Base-by-base conservation (phyloP, 2,113 vertebrate species). In the Lynx canadensis region DNA sequence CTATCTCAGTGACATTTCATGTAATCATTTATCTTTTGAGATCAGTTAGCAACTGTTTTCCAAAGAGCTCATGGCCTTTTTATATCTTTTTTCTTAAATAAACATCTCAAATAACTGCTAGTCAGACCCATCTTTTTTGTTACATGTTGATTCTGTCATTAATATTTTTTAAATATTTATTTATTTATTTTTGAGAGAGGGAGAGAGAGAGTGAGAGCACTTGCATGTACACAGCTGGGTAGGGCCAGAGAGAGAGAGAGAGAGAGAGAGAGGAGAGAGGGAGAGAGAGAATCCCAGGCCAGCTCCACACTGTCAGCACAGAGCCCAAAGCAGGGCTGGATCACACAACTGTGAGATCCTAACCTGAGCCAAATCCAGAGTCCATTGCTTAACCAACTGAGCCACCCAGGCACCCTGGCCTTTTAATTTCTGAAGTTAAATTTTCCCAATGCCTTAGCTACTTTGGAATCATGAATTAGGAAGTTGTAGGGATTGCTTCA, bases 1-100 rank as follows among this genome's bases (percentile, higher is more conserved):
- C 57, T 82, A 18, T 52, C 11, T 85, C 23, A 52, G 0, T 84
- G n/a, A 10, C 31, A 78, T 76, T 92, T 86, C 41, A 33, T 92
- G 21, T 71, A 33, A 48, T 94, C 38, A 57, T 36, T 66, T 91
- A n/a, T 57, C 23, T 87, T 97, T 95, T 92, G 73, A 95, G 33
- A 68, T 85, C 1, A 14, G 1, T 38, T 66, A 50, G 18, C 33
- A 82, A 55, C 48, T 93, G 7, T 76, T 97, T 96, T 80, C n/a
- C 41, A 48, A 76, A 65, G 33, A 94, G 4, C 18, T 86, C 10
- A 5, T 85, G 38, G 4, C 29, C 16, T 92, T 95, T 92, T 84
- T 57, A 57, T 57, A 57, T 57, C 18, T 57, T 57, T 57, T 50
- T 14, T 50, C 19, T 57, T 57, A 63, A 86, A 71, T 14, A 45